Evolutionary conservation across 2,113 vertebrate species (phyloP).

Genomic region (Solenodon paradoxus): DNA sequence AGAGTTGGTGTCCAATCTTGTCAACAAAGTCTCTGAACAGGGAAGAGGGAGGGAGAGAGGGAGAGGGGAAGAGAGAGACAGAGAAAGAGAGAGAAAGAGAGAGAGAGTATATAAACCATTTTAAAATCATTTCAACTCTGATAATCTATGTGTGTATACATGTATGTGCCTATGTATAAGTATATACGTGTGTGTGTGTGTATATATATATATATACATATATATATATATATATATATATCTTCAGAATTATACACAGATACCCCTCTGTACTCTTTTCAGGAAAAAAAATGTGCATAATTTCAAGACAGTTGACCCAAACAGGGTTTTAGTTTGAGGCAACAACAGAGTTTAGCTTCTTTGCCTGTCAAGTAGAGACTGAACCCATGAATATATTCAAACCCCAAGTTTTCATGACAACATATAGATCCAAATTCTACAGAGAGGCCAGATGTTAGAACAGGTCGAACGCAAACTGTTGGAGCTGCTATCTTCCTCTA

Average conservation of each 20-base stretch:
- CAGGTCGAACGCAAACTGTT: neutral
- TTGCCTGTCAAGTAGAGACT: neutral
- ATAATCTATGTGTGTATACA: too few relatives aligned
- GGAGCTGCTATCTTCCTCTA: neutral
- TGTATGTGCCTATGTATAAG: too few relatives aligned
- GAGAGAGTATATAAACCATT: too few relatives aligned
- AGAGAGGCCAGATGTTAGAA: neutral
- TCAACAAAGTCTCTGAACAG: neutral
- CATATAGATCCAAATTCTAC: neutral
- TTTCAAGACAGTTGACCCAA: neutral
- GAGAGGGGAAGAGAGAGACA: too few relatives aligned
- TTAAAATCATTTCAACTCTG: too few relatives aligned
- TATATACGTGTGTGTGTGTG: too few relatives aligned
- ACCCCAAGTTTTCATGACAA: neutral
- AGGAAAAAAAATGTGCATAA: neutral
- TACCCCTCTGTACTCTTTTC: neutral
- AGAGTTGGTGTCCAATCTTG: neutral
- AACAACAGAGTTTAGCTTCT: neutral
- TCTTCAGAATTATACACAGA: too few relatives aligned
- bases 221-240: too few relatives aligned
- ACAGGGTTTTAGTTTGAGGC: neutral
- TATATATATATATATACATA: neutral
- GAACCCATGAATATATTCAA: neutral
- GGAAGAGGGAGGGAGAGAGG: too few relatives aligned
- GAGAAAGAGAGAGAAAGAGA: neutral